Base-by-base conservation (phyloP, 2,113 vertebrate genomes). In the Picathartes gymnocephalus region DNA sequence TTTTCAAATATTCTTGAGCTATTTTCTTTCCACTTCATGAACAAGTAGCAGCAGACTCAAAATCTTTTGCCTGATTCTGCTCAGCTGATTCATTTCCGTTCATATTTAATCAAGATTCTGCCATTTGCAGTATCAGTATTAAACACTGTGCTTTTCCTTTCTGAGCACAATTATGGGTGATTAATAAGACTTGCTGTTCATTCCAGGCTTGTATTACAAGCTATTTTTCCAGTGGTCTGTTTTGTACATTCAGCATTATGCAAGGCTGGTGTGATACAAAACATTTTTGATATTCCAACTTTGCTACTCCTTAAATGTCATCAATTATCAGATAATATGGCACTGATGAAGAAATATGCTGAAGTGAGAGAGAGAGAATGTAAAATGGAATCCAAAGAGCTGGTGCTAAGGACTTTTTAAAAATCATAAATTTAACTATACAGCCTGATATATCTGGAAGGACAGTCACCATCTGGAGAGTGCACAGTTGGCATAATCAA, bases 91-190 rank as follows among this genome's bases (percentile, higher is more conserved):
- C 4, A 94, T 71, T 90, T 83, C 60, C 7, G 3, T 86, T 42
- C 72, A 78, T 89, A 90, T 90, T 95, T 95, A 90, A 86, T 95
- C 88, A 86, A 79, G 66, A 90, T 64, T 78, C 88, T 95, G 69
- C 44, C 69, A 71, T 60, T 92, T 81, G 56, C 65, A 51, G 60
- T 48, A 88, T 51, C 64, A 60, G 23, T 92, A 78, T 86, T 78
- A 90, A 93, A 51, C 48, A 74, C 60, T 61, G 86, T 28, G 79
- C 68, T 92, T 94, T 86, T 82, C 56, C 76, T 30, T 95, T 86
- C 53, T 86, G 58, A 81, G 56, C 44, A 82, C 88, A 92, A 92
- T 92, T 88, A 85, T 24, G 60, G 86, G 78, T 92, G 90, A 93
- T 90, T 93, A 96, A 88, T 91, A 88, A 81, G 71, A 56, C 23